Evolutionary conservation across 2,113 vertebrate species (phyloP).

Genomic region (Antennarius striatus): DNA sequence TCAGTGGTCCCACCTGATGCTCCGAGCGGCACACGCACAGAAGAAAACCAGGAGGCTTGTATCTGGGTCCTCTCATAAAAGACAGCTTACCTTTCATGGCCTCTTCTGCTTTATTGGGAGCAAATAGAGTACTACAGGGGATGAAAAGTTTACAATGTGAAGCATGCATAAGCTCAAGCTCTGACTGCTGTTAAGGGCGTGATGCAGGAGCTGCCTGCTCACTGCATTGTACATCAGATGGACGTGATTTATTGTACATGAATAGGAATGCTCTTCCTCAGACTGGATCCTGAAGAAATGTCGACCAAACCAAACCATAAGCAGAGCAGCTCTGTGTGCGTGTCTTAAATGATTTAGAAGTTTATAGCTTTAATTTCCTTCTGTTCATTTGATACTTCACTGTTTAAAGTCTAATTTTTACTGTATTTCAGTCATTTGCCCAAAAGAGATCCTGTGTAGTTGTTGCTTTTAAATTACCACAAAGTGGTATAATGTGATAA

Average conservation of each 20-base stretch:
- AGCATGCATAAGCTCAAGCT: conserved; percentile 41
- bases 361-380: no score
- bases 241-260: conserved; percentile 46
- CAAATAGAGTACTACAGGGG: conserved; percentile 36
- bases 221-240: conserved; percentile 34
- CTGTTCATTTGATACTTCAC: not conserved
- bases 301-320: not conserved
- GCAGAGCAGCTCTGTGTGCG: not conserved
- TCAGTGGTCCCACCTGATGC: conserved; percentile 58
- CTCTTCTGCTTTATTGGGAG: conserved; percentile 62
- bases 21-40: conserved; percentile 30
- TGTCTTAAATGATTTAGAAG: no score
- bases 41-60: conserved; percentile 60
- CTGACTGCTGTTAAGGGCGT: conserved; percentile 36
- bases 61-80: conserved; percentile 71
- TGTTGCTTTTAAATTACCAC: no score
- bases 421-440: no score
- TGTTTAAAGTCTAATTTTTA: no score
- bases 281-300: conserved; percentile 1
- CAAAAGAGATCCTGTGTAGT: no score
- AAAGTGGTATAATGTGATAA: no score
- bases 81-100: conserved; percentile 74
- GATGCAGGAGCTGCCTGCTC: conserved; percentile 31
- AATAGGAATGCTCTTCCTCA: conserved; percentile 17
- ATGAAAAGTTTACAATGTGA: conserved; percentile 50